phyloP scores from a whole-genome alignment of 2,888 invertebrate genomes.

The Copidosoma aretas region DNA sequence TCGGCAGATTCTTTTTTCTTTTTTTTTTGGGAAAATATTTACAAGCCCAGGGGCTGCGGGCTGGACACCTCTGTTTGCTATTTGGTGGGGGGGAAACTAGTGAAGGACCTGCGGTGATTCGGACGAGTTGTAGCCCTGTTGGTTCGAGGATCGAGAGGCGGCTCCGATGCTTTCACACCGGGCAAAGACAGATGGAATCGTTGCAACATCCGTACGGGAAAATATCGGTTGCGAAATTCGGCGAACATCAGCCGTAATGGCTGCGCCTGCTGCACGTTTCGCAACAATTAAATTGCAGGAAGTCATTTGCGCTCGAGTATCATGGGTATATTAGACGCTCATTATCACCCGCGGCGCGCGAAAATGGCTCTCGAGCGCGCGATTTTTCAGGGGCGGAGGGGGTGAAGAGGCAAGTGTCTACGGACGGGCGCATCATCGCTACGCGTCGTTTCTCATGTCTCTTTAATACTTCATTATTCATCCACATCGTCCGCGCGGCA shows the following conservation, averaged over 20 bases:
- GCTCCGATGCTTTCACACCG: too few relatives aligned
- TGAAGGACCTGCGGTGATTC: too few relatives aligned
- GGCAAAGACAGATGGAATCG: too few relatives aligned
- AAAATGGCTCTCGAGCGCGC: constrained; percentile 28
- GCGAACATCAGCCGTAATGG: constrained; percentile 2
- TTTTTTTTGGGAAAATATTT: neutral
- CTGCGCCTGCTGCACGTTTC: constrained; percentile 12
- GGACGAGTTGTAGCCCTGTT: too few relatives aligned
- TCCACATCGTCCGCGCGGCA: constrained; percentile 30
- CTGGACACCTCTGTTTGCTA: too few relatives aligned
- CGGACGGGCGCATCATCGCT: too few relatives aligned
- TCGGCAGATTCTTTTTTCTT: neutral
- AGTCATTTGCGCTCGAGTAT: neutral
- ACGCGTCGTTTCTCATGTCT: constrained; percentile 39
- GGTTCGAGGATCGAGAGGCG: too few relatives aligned
- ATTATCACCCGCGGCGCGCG: constrained; percentile 33
- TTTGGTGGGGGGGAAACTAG: too few relatives aligned
- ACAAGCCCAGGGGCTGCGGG: too few relatives aligned
- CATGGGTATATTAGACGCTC: constrained; percentile 2
- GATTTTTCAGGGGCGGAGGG: constrained; percentile 20
- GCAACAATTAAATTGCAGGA: constrained; percentile 23
- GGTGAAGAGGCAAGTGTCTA: too few relatives aligned
- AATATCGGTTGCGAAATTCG: too few relatives aligned
- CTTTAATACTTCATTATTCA: constrained; percentile 41
- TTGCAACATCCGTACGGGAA: too few relatives aligned